These are phyloP conservation scores for Brachyhypopomus gauderio DNA, from an alignment of 2,113 vertebrate genomes.

Conservation along the genomic window DNA sequence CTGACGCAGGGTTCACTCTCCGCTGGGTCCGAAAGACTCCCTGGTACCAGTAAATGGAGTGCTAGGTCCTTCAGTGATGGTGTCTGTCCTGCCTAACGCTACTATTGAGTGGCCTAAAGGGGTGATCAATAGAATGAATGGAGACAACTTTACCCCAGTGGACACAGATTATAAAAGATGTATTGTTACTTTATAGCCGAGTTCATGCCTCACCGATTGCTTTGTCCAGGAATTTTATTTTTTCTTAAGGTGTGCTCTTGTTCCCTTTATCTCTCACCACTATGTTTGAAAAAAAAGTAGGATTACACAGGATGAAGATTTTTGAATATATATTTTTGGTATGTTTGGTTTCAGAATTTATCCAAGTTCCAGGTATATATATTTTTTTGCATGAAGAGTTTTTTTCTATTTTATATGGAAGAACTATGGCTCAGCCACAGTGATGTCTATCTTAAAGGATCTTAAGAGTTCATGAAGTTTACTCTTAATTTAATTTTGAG, in stretches of 20 bases:
- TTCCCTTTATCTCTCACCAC: slow-evolving; percentile 58
- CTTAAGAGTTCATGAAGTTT: slow-evolving; percentile 57
- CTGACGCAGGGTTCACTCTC: slow-evolving; percentile 93
- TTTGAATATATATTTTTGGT: slow-evolving; percentile 78
- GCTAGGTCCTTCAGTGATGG: background rate
- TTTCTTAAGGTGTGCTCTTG: slow-evolving; percentile 56
- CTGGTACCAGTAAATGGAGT: slow-evolving; percentile 90
- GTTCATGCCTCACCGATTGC: slow-evolving; percentile 18
- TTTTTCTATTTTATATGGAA: slow-evolving; percentile 73
- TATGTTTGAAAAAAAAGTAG: slow-evolving; percentile 53
- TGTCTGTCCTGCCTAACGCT: slow-evolving; percentile 4
- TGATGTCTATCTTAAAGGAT: slow-evolving; percentile 42
- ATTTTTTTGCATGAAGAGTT: slow-evolving; percentile 75
- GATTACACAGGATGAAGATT: slow-evolving; percentile 62
- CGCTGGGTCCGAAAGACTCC: slow-evolving; percentile 99
- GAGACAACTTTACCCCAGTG: slow-evolving; percentile 16
- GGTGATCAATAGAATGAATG: background rate
- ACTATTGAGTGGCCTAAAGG: background rate
- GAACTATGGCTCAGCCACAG: slow-evolving; percentile 55
- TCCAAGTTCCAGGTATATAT: slow-evolving; percentile 69
- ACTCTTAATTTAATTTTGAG: slow-evolving; percentile 61
- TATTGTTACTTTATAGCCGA: slow-evolving; percentile 35
- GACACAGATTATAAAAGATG: slow-evolving; percentile 19
- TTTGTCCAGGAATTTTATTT: slow-evolving; percentile 31
- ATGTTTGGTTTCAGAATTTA: slow-evolving; percentile 73